These are phyloP conservation scores for Pipa parva DNA, from an alignment of 2,113 vertebrate genomes.

Conservation along the genomic window DNA sequence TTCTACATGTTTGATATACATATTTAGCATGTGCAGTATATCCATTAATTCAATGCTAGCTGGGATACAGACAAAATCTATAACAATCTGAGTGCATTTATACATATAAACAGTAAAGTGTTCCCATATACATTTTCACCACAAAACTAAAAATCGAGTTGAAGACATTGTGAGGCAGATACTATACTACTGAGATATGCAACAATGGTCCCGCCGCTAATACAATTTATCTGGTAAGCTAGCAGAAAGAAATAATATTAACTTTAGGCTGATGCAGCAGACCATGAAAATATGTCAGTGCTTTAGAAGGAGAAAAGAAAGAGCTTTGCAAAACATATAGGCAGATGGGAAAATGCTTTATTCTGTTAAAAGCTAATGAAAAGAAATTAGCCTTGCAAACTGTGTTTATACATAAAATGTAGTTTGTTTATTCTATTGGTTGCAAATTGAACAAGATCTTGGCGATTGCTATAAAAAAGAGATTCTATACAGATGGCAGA, in stretches of 20 bases:
- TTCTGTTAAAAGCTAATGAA: not conserved
- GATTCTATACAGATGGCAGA: too few species aligned
- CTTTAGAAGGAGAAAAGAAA: not conserved
- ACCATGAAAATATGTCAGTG: not conserved
- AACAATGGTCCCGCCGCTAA: not conserved
- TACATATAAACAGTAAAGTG: too few species aligned
- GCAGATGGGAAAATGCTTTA: not conserved
- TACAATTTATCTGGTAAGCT: not conserved
- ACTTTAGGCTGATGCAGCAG: not conserved
- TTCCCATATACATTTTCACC: too few species aligned
- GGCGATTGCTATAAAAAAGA: too few species aligned
- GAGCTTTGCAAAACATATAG: not conserved
- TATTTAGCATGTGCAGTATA: too few species aligned
- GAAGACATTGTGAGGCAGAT: not conserved
- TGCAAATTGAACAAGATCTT: not conserved
- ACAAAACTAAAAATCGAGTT: too few species aligned
- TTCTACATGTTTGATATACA: too few species aligned
- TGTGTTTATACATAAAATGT: not conserved
- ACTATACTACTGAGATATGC: not conserved
- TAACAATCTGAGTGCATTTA: too few species aligned
- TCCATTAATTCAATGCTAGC: too few species aligned
- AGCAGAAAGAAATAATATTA: not conserved
- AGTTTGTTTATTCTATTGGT: not conserved
- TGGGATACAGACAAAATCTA: too few species aligned
- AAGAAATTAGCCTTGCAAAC: not conserved